phyloP scores from a whole-genome alignment of 2,888 invertebrate species.

The Oligia strigilis region DNA sequence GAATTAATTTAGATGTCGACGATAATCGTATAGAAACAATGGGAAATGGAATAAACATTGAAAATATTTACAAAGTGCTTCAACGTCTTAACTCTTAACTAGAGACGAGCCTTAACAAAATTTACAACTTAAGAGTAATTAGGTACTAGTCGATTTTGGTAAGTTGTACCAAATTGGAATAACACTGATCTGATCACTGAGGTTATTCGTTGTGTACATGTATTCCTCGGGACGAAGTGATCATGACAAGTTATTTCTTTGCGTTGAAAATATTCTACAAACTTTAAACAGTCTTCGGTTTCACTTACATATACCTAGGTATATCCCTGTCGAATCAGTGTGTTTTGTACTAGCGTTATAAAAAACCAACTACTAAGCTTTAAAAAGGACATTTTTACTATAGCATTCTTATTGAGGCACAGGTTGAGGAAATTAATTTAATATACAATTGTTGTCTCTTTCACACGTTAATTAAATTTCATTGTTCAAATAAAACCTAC shows the following conservation, averaged over 20 bases:
- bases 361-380: slow-evolving; percentile 81
- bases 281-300: slow-evolving; percentile 89
- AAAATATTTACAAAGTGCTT: slow-evolving; percentile 75
- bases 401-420: slow-evolving; percentile 76
- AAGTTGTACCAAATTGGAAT: slow-evolving; percentile 86
- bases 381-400: slow-evolving; percentile 69
- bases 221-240: slow-evolving; percentile 74
- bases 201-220: slow-evolving; percentile 74
- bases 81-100: slow-evolving; percentile 63
- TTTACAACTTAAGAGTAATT: slow-evolving; percentile 82
- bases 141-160: slow-evolving; percentile 87
- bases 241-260: slow-evolving; percentile 76
- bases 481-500: slow-evolving; percentile 48
- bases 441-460: slow-evolving; percentile 53
- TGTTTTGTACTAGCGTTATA: slow-evolving; percentile 89
- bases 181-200: slow-evolving; percentile 83
- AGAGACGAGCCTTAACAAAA: slow-evolving; percentile 75
- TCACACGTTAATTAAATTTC: slow-evolving; percentile 19
- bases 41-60: slow-evolving; percentile 71
- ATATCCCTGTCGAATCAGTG: slow-evolving; percentile 88
- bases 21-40: slow-evolving; percentile 62
- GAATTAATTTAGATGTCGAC: slow-evolving; percentile 45
- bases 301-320: slow-evolving; percentile 86
- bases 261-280: slow-evolving; percentile 86
- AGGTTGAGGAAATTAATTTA: slow-evolving; percentile 74